phyloP scores from a whole-genome alignment of 92 coral and sea anemone species.

The Porites cylindrica region DNA sequence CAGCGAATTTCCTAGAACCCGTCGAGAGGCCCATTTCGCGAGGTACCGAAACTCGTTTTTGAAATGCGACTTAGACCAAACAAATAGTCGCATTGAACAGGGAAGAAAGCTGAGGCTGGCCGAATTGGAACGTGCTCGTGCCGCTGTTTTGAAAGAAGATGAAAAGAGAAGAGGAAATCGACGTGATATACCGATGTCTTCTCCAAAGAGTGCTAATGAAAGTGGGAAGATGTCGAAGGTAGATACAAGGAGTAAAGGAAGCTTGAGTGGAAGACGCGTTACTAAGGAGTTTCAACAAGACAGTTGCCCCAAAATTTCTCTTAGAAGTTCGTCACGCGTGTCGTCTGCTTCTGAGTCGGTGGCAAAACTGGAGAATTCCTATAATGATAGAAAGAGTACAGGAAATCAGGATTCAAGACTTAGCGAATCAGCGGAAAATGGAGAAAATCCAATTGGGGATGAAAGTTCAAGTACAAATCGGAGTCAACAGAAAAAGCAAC shows the following conservation, averaged over 20 bases:
- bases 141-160: slow-evolving; percentile 29
- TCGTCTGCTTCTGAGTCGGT: background rate
- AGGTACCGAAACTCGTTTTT: slow-evolving; percentile 74
- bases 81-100: slow-evolving; percentile 58
- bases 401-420: background rate
- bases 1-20: slow-evolving; percentile 63
- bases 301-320: background rate
- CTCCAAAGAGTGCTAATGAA: background rate
- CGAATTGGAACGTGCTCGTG: slow-evolving; percentile 65
- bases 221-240: background rate
- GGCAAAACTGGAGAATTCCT: background rate
- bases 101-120: slow-evolving; percentile 50
- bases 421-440: background rate
- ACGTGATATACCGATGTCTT: background rate
- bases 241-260: background rate
- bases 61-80: slow-evolving; percentile 60
- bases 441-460: background rate
- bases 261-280: background rate
- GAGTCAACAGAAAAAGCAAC: background rate
- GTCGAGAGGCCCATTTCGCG: slow-evolving; percentile 77
- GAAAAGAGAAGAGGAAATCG: slow-evolving; percentile 10
- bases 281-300: background rate
- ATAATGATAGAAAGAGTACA: background rate
- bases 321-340: slow-evolving; percentile 3
- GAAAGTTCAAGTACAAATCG: background rate